Evolutionary conservation across 1,140 invertebrate species (phyloP), one percentile per base, ranked within the genome.

Genomic region (Aphis craccivora): DNA sequence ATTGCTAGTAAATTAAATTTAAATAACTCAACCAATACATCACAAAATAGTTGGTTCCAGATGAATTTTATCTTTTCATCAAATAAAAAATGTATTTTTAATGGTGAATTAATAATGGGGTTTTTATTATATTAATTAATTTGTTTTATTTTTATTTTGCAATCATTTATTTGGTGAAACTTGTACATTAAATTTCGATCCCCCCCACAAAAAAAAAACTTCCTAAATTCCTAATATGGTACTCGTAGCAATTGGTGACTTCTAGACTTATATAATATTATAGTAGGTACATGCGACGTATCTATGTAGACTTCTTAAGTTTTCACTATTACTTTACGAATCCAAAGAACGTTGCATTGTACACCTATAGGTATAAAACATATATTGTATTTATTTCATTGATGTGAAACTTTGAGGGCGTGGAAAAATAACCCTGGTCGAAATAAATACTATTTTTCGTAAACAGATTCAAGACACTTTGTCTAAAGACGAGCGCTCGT

Each of bases 401-500:
- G 30, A 30, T 14, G 11, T 14, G 30, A 18, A 30, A 18, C 60
- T 76, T 6, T n/a, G 4, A 30, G 60, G 30, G 60, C 60, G 30
- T n/a, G 11, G 4, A 14, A 20, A n/a, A 76, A n/a, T n/a, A n/a
- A 76, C 60, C 5, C n/a, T n/a, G 40, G 2, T 84, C 9, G 22
- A 25, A 84, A 25, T 40, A 84, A 84, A 43, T n/a, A n/a, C 83
- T 43, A 84, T 40, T 84, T 84, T 84, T 84, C 83, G 22, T 83
- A 6, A 9, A 40, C 9, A 84, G 40, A 40, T 76, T 76, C 43
- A 84, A 40, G 25, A 84, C 83, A 40, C 23, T 84, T 84, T 40
- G 83, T 84, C 40, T 22, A 3, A 84, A 84, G 37, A 25, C 23
- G 9, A 30, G 60, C 30, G 60, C 30, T 9, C 30, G n/a, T 76